Conservation (phyloP, 2,113 vertebrate species). For the Echinops telfairi region DNA sequence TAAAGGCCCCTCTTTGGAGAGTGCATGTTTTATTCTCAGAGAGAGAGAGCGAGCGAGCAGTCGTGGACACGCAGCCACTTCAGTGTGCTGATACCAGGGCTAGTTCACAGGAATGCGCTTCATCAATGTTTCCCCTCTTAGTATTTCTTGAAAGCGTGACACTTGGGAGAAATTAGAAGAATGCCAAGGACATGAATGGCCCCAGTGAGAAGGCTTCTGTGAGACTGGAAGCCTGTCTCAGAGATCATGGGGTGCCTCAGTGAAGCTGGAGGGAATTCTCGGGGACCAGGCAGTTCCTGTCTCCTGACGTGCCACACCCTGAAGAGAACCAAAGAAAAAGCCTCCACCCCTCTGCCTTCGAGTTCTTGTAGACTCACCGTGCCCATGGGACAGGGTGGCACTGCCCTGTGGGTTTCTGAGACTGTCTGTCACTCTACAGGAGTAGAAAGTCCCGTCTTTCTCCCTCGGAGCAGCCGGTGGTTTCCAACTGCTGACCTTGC, state of each 20-base stretch:
- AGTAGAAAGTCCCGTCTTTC: too few relatives aligned
- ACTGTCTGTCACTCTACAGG: too few relatives aligned
- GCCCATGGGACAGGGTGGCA: too few relatives aligned
- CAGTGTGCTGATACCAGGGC: background rate
- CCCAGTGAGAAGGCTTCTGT: background rate
- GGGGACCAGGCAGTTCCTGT: conserved; percentile 4
- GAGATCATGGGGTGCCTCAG: background rate
- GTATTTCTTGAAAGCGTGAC: background rate
- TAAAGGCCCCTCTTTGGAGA: background rate
- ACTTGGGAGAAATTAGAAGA: background rate
- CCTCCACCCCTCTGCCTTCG: too few relatives aligned
- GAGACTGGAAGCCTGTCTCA: background rate
- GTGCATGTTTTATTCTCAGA: background rate
- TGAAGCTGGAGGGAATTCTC: too few relatives aligned
- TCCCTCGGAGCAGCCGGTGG: too few relatives aligned
- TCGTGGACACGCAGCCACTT: background rate
- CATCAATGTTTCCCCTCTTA: background rate
- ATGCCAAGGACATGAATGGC: background rate
- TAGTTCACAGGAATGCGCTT: background rate
- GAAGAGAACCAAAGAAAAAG: background rate
- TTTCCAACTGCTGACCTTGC: too few relatives aligned
- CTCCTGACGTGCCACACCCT: background rate
- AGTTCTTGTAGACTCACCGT: too few relatives aligned
- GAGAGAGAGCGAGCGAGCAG: too few relatives aligned
- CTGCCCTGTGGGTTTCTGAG: too few relatives aligned